Conservation (phyloP, 2,888 invertebrate species). For the Hyposoter didymator region DNA sequence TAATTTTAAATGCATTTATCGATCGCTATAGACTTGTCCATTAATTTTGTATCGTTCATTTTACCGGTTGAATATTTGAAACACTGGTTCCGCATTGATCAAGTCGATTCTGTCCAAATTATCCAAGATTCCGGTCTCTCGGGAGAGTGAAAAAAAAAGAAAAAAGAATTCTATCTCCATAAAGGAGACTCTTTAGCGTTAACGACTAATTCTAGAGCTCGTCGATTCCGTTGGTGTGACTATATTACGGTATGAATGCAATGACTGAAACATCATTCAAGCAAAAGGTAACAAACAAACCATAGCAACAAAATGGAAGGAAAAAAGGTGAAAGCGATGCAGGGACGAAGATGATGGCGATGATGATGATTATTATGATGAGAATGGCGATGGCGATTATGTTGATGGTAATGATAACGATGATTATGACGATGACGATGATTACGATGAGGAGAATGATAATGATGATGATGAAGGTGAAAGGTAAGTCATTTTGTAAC, state of each 20-base stretch:
- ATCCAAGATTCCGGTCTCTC: constrained; percentile 11
- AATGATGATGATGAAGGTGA: constrained; percentile 68
- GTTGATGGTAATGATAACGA: too few species aligned
- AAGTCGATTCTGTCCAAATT: constrained; percentile 11
- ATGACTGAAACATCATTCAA: constrained; percentile 68
- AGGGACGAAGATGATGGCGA: constrained; percentile 49
- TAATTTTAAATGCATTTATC: constrained; percentile 17
- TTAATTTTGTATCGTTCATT: constrained; percentile 17
- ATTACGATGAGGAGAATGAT: too few species aligned
- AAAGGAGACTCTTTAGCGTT: constrained; percentile 60
- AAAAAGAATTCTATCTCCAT: neutral
- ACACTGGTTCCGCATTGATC: constrained; percentile 9
- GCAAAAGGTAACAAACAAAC: constrained; percentile 59
- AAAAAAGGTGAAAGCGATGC: constrained; percentile 65
- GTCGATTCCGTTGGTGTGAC: constrained; percentile 75
- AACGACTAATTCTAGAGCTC: constrained; percentile 58
- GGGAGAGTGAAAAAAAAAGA: neutral
- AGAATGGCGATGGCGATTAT: too few species aligned
- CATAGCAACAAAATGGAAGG: constrained; percentile 55
- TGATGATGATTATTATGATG: constrained; percentile 67
- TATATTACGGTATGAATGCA: constrained; percentile 68
- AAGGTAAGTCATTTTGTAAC: constrained; percentile 83
- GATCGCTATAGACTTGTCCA: constrained; percentile 1
- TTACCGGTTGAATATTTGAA: neutral
- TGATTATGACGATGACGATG: too few species aligned